Conservation (phyloP, 2,888 invertebrate species). For the Yponomeuta sedellus region DNA sequence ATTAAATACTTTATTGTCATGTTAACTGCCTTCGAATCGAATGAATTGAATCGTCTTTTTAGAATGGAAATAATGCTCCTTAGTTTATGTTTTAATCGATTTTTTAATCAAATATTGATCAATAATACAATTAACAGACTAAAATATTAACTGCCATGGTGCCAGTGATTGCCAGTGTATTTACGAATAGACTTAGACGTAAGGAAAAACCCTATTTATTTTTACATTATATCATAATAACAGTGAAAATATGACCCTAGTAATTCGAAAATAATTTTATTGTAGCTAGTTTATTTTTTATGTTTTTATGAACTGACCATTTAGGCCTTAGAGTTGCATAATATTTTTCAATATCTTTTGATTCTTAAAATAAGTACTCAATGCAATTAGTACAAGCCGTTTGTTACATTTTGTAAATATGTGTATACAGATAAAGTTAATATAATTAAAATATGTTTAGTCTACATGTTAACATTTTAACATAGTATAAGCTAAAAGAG, state of each 20-base stretch:
- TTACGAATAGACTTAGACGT: conserved; percentile 24
- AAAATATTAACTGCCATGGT: conserved; percentile 16
- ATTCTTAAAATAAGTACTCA: conserved; percentile 16
- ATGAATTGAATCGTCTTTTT: not conserved
- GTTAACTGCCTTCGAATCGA: not conserved
- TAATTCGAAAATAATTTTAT: not conserved
- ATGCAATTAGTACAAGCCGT: conserved; percentile 32
- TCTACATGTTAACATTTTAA: not conserved
- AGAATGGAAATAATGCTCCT: not conserved
- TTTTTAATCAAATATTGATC: conserved; percentile 2
- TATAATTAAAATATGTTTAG: conserved; percentile 10
- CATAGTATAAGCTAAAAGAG: conserved; percentile 8
- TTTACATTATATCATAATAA: conserved; percentile 29
- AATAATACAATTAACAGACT: not conserved
- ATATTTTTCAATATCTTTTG: not conserved
- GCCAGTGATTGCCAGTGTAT: conserved; percentile 22
- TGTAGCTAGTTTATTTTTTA: conserved; percentile 4
- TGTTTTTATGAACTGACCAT: conserved; percentile 10
- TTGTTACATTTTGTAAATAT: conserved; percentile 59
- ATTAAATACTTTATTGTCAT: not conserved
- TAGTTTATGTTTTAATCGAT: not conserved
- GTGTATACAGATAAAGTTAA: conserved; percentile 56
- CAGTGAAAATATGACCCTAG: not conserved
- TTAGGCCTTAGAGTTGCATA: not conserved
- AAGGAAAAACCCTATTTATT: conserved; percentile 38